Percentiles rank a stretch among this genome's conserved stretches.
phyloP scores from a whole-genome alignment of 2,888 invertebrate species.

The Rosalia funebris region DNA sequence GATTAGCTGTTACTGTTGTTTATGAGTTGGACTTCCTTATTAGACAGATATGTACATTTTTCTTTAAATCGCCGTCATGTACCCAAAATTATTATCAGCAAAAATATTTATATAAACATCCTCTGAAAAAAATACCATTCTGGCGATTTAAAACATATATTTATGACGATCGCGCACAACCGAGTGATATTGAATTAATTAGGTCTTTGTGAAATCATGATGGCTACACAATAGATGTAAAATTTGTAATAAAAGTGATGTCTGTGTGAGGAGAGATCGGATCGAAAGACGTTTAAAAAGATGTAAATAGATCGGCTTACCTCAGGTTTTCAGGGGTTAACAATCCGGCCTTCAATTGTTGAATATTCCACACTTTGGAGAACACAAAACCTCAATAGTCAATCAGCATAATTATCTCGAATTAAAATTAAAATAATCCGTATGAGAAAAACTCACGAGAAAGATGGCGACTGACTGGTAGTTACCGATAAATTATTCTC shows the following conservation, averaged over 20 bases:
- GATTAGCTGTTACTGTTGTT: too few relatives aligned
- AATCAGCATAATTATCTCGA: constrained; percentile 52
- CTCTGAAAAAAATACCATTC: not conserved
- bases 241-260: constrained; percentile 54
- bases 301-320: constrained; percentile 33
- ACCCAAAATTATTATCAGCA: not conserved
- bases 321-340: constrained; percentile 31
- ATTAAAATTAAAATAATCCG: constrained; percentile 53
- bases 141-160: not conserved
- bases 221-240: constrained; percentile 56
- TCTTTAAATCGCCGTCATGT: not conserved
- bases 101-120: not conserved
- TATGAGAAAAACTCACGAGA: constrained; percentile 66
- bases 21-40: not conserved
- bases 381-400: constrained; percentile 51
- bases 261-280: constrained; percentile 32
- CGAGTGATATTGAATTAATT: constrained; percentile 3
- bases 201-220: constrained; percentile 43
- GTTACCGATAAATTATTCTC: constrained; percentile 65
- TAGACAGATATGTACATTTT: not conserved
- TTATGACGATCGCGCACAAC: not conserved
- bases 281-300: constrained; percentile 23
- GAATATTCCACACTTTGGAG: constrained; percentile 39
- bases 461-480: constrained; percentile 70
- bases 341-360: constrained; percentile 16